These are phyloP conservation scores for Leptarthrus brevirostris DNA, from an alignment of 2,888 invertebrate genomes.

Conservation along the genomic window DNA sequence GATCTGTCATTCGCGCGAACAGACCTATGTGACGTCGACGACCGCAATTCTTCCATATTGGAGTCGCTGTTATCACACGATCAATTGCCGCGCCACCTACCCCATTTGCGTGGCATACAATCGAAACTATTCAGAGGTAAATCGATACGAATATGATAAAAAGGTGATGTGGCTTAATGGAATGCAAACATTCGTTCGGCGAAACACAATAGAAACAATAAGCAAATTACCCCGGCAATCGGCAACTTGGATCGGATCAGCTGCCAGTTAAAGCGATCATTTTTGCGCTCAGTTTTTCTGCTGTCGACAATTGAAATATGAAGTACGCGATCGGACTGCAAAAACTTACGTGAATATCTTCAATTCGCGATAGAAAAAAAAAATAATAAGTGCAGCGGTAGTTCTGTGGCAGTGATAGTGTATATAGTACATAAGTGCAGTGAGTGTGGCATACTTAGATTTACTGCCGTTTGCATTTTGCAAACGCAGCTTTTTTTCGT, in stretches of 20 bases:
- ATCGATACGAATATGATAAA: slow-evolving; percentile 28
- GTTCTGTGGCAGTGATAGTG: slow-evolving; percentile 28
- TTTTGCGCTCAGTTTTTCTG: background rate
- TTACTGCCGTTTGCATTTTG: slow-evolving; percentile 12
- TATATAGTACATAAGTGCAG: slow-evolving; percentile 26
- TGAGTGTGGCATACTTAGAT: slow-evolving; percentile 35
- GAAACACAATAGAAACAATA: slow-evolving; percentile 30
- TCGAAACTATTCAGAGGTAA: slow-evolving; percentile 4
- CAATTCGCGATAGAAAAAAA: slow-evolving; percentile 23
- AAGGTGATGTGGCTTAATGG: slow-evolving; percentile 46
- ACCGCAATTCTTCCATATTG: slow-evolving; percentile 4
- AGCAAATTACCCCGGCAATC: slow-evolving; percentile 23
- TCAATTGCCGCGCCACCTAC: slow-evolving; percentile 11
- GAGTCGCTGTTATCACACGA: background rate
- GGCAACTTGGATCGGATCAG: slow-evolving; percentile 19
- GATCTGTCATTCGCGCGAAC: slow-evolving; percentile 8
- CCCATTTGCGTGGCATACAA: background rate
- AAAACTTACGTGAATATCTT: slow-evolving; percentile 29
- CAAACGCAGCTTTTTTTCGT: slow-evolving; percentile 31
- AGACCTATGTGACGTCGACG: slow-evolving; percentile 31
- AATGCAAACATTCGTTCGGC: slow-evolving; percentile 32
- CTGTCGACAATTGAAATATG: slow-evolving; percentile 21
- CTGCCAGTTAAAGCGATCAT: slow-evolving; percentile 10
- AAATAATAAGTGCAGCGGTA: too few relatives aligned
- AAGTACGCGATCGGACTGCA: slow-evolving; percentile 42